A percentile compares a stretch with the other conserved stretches of the same genome.
phyloP scores from a whole-genome alignment of 2,888 invertebrate species.

The Xestia xanthographa region DNA sequence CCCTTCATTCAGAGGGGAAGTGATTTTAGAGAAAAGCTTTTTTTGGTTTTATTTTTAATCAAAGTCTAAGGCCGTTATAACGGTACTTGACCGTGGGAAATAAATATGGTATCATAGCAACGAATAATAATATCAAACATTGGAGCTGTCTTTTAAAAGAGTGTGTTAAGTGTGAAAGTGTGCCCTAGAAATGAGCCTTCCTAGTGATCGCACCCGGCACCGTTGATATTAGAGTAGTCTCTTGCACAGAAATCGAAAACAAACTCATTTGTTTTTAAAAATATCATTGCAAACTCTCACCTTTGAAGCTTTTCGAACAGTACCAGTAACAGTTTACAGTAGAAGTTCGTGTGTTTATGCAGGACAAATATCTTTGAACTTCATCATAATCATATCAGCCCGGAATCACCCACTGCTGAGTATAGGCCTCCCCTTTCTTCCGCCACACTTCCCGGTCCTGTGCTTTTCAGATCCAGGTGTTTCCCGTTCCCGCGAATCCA shows the following conservation, averaged over 20 bases:
- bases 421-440: no score
- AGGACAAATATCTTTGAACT: not conserved
- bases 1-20: constrained; percentile 14
- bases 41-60: not conserved
- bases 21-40: not conserved
- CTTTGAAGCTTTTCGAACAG: not conserved
- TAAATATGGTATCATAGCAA: constrained; percentile 39
- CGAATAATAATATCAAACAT: constrained; percentile 36
- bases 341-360: not conserved
- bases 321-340: no score
- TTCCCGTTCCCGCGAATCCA: no score
- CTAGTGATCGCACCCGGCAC: not conserved
- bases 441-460: no score
- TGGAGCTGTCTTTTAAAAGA: constrained; percentile 3
- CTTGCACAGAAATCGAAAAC: not conserved
- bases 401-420: no score
- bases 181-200: not conserved
- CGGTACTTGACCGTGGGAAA: constrained; percentile 7
- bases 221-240: not conserved
- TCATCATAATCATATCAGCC: no score
- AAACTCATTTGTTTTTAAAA: constrained; percentile 10
- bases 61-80: not conserved
- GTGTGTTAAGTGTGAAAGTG: constrained; percentile 28
- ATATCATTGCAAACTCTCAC: not conserved
- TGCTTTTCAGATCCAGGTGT: no score